These are phyloP conservation scores for Athripsodes cinereus DNA, from an alignment of 2,888 invertebrate genomes.

Conservation along the genomic window DNA sequence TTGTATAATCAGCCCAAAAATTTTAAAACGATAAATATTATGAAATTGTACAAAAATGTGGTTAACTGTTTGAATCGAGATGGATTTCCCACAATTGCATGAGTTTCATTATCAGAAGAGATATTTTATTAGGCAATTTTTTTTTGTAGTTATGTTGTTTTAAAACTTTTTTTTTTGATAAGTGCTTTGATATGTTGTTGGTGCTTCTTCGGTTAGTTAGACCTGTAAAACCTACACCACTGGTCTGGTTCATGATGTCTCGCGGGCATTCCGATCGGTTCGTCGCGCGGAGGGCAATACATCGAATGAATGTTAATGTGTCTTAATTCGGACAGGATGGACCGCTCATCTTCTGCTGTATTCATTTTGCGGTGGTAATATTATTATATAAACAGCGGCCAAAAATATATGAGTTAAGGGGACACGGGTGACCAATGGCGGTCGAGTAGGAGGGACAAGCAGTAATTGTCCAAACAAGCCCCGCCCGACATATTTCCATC, in stretches of 20 bases:
- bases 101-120: too few species aligned
- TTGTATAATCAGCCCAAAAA: too few species aligned
- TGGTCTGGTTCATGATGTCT: neutral
- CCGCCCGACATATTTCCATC: slow-evolving; percentile 12
- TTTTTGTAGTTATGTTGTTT: too few species aligned
- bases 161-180: too few species aligned
- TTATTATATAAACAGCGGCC: slow-evolving; percentile 11
- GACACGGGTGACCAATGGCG: slow-evolving; percentile 21
- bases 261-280: slow-evolving; percentile 16
- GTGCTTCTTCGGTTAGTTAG: too few species aligned
- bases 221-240: neutral
- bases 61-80: too few species aligned
- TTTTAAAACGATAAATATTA: too few species aligned
- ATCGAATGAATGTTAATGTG: slow-evolving; percentile 27
- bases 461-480: slow-evolving; percentile 15
- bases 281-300: slow-evolving; percentile 14
- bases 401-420: slow-evolving; percentile 17
- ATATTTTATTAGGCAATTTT: too few species aligned
- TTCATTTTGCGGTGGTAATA: slow-evolving; percentile 19
- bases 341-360: slow-evolving; percentile 19
- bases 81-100: too few species aligned
- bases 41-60: too few species aligned
- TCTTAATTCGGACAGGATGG: slow-evolving; percentile 23
- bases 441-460: slow-evolving; percentile 14
- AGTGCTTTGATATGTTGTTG: too few species aligned